phyloP scores from a whole-genome alignment of 2,113 vertebrate species.

The Talpa occidentalis region DNA sequence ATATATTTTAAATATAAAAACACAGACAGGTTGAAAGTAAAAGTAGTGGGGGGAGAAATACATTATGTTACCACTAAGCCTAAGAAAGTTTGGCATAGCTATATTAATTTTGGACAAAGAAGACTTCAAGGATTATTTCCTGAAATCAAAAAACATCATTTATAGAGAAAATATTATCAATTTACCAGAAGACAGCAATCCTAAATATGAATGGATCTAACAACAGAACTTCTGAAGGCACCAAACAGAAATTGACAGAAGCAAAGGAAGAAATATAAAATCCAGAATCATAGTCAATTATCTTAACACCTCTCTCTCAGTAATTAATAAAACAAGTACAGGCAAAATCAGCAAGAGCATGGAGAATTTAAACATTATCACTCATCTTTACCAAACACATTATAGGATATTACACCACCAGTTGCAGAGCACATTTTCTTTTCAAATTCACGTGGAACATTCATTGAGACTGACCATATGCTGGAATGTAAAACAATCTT shows the following conservation, averaged over 20 bases:
- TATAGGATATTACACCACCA: background rate
- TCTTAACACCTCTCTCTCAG: background rate
- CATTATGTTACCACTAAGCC: background rate
- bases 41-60: background rate
- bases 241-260: background rate
- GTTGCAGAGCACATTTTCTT: background rate
- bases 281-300: no score
- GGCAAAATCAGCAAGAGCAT: background rate
- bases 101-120: background rate
- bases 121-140: background rate
- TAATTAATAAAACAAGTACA: background rate
- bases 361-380: background rate
- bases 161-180: background rate
- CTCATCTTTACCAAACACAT: background rate
- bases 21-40: background rate
- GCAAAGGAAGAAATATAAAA: slow-evolving; percentile 23
- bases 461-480: background rate
- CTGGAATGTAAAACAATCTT: background rate
- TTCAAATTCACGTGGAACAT: background rate
- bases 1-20: background rate
- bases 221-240: background rate
- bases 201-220: background rate
- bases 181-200: background rate
- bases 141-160: background rate
- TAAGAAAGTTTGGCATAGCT: background rate